These are phyloP conservation scores for Parazoanthus swiftii DNA, from an alignment of 92 coral and sea anemone species.

Conservation along the genomic window DNA sequence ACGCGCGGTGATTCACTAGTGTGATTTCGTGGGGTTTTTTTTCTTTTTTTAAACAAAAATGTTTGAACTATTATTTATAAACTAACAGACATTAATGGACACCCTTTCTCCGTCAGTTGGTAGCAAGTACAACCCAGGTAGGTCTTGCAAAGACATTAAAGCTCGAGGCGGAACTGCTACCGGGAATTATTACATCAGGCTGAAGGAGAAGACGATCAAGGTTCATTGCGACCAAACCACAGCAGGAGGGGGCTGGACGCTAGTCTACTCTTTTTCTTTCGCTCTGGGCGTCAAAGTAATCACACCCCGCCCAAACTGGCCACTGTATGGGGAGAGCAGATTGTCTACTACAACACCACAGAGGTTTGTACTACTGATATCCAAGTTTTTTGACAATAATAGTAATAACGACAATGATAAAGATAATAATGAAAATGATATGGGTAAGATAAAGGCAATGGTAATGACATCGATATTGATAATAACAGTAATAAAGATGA, in stretches of 20 bases:
- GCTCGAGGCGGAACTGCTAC: slow-evolving; percentile 17
- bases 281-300: not conserved
- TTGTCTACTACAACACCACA: not conserved
- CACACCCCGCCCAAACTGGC: slow-evolving; percentile 15
- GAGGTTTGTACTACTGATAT: not conserved
- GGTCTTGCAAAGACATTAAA: slow-evolving; percentile 6
- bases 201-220: not conserved
- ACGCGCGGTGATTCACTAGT: no score
- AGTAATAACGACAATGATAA: no score
- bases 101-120: not conserved
- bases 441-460: no score
- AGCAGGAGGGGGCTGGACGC: not conserved
- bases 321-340: not conserved
- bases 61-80: no score
- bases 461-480: no score
- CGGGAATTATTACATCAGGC: slow-evolving; percentile 13
- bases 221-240: slow-evolving; percentile 35
- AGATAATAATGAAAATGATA: no score
- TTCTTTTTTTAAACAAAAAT: no score
- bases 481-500: no score
- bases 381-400: no score
- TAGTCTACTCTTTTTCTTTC: slow-evolving; percentile 18
- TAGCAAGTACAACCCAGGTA: not conserved
- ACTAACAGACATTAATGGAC: no score
- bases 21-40: no score